A percentile compares a stretch with the other conserved stretches of the same genome.
Conservation (phyloP, 2,888 invertebrate genomes). For the Cosmia pyralina region DNA sequence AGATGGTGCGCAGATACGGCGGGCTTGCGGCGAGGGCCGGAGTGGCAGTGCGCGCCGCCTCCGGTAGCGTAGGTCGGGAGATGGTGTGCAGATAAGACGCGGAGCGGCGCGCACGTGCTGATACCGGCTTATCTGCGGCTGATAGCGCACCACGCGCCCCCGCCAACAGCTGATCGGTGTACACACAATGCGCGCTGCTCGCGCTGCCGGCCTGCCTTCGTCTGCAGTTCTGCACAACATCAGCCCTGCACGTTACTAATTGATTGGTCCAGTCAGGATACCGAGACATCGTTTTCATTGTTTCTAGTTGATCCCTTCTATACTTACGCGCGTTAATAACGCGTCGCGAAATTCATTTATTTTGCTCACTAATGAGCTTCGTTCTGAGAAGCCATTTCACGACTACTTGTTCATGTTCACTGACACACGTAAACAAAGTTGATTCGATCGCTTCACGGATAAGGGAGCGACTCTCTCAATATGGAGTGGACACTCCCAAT, state of each 20-base stretch:
- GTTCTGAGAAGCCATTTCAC: neutral
- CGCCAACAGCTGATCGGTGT: constrained; percentile 68
- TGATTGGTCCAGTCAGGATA: neutral
- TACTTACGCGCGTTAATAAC: neutral
- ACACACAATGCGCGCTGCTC: constrained; percentile 41
- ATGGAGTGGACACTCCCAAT: constrained; percentile 34
- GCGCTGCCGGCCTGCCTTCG: too few species aligned
- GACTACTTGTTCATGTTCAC: neutral
- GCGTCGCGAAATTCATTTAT: neutral
- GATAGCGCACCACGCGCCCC: constrained; percentile 39
- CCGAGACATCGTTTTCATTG: neutral
- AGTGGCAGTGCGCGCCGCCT: constrained; percentile 36
- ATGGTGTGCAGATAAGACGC: constrained; percentile 68
- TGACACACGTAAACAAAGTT: constrained; percentile 1
- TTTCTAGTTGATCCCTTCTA: neutral
- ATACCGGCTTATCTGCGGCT: constrained; percentile 70
- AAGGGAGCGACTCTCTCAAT: neutral
- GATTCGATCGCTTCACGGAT: constrained; percentile 1
- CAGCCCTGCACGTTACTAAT: too few species aligned
- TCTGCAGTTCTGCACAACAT: too few species aligned
- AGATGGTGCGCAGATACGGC: constrained; percentile 69
- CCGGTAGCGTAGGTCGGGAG: constrained; percentile 75
- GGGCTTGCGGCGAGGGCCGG: neutral
- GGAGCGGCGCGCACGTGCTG: constrained; percentile 70
- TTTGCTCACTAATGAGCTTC: neutral